A percentile compares a stretch with the other conserved stretches of the same genome.
These are phyloP conservation scores for Dolichotis patagonum DNA, from an alignment of 2,113 vertebrate species.

Conservation along the genomic window DNA sequence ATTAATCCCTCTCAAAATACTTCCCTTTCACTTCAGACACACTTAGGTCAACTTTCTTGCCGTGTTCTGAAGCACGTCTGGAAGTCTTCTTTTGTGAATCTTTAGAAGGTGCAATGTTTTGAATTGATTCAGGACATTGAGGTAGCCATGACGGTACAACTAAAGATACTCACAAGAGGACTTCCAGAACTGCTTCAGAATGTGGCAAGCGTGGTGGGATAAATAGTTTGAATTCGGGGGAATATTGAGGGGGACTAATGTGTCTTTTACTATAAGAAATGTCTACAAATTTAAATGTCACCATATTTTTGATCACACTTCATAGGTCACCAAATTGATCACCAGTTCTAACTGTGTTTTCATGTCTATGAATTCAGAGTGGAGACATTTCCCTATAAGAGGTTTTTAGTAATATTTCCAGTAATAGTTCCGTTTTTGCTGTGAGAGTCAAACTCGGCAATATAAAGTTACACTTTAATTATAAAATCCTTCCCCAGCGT, in stretches of 20 bases:
- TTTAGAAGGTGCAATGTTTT: background rate
- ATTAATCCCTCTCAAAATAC: background rate
- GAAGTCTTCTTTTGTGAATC: background rate
- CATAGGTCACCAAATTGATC: background rate
- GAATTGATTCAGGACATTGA: background rate
- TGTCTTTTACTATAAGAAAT: background rate
- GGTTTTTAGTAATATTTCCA: background rate
- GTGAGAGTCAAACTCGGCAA: background rate
- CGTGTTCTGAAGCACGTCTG: background rate
- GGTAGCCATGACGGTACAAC: background rate
- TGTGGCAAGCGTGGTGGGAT: background rate
- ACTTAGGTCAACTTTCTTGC: background rate
- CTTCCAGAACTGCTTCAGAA: background rate
- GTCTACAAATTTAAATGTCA: background rate
- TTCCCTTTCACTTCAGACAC: background rate
- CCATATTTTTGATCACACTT: background rate
- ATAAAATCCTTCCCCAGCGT: conserved; percentile 63
- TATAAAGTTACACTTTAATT: conserved; percentile 71
- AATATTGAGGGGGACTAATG: background rate
- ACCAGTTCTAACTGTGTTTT: background rate
- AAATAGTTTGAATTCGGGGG: no score
- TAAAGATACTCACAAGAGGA: background rate
- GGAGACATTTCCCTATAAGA: background rate
- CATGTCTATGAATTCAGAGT: background rate
- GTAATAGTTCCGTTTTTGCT: background rate